These are phyloP conservation scores for Chrysoperla carnea DNA, from an alignment of 1,140 invertebrate genomes.

Conservation along the genomic window DNA sequence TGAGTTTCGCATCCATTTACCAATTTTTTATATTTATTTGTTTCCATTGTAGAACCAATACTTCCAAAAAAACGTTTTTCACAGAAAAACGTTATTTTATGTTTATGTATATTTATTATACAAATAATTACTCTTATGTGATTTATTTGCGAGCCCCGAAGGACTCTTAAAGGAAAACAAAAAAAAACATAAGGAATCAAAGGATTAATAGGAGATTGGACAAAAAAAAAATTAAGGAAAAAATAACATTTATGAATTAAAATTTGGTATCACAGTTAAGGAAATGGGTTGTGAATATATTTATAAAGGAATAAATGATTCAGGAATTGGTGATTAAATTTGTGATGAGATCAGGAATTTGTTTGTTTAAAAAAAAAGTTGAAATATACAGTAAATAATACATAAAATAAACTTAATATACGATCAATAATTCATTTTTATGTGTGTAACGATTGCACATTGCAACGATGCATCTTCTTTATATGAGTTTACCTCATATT, in stretches of 20 bases:
- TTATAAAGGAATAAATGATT: neutral
- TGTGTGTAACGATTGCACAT: conserved; percentile 2
- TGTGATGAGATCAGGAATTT: conserved; percentile 1
- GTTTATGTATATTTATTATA: too few species aligned
- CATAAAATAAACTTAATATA: neutral
- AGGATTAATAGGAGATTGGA: neutral
- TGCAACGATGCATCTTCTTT: neutral
- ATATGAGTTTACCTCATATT: neutral
- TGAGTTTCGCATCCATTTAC: too few species aligned
- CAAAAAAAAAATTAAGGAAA: neutral
- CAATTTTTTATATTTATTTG: too few species aligned
- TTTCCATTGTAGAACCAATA: too few species aligned
- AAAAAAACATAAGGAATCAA: neutral
- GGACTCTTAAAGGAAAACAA: neutral
- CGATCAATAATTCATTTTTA: neutral
- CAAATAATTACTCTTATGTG: neutral
- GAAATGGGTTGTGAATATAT: neutral
- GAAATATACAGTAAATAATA: conserved; percentile 1
- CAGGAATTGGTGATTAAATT: neutral
- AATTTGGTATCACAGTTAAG: conserved; percentile 1
- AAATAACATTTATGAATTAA: neutral
- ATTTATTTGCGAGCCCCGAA: conserved; percentile 1
- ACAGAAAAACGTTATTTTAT: too few species aligned
- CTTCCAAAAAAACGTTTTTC: too few species aligned
- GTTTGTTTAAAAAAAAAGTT: neutral